Base-by-base conservation (phyloP, 2,888 invertebrate species). In the Lathronympha strigana region DNA sequence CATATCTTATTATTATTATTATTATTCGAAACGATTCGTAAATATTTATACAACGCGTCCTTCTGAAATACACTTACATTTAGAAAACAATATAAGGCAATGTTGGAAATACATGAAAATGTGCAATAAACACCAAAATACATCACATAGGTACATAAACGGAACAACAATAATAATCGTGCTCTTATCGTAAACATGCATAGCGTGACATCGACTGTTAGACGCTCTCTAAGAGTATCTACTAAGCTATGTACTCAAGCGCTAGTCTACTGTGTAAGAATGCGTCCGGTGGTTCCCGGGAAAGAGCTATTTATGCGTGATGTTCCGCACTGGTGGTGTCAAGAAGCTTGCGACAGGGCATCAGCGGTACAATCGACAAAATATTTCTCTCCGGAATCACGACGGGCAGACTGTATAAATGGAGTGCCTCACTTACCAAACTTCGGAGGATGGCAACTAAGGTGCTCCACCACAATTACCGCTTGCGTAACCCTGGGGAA, bases 381-480 rank as follows among this genome's bases (percentile, higher is more conserved):
- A 92, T 92, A 92, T 91, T 91, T 92, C 91, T 91, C 91, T 92
- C 92, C 90, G 91, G 91, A 87, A 90, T 91, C 91, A 92, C 91
- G 90, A 76, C 88, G 89, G 88, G 90, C 90, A 92, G 81, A 88
- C 88, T 90, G 90, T 90, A 86, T 86, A 79, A 87, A 91, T 90
- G 92, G 91, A 91, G 91, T 88, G 90, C 92, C 91, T 91, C 90
- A 91, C 91, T 92, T 91, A 91, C 92, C 91, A 90, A 90, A 91
- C 90, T 89, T 90, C 90, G 87, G 89, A 89, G 84, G 91, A 90
- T 91, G 91, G 92, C 92, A 91, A 91, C 85, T 91, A 91, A 92
- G 92, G 92, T 91, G 86, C 90, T 91, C 92, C 92, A 91, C 91
- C 90, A 91, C 90, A 91, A 88, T 87, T 90, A 92, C 92, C 92